Percentiles rank a stretch among this genome's conserved stretches.
These are phyloP conservation scores for Morpho deidamia DNA, from an alignment of 2,888 invertebrate species.

Conservation along the genomic window DNA sequence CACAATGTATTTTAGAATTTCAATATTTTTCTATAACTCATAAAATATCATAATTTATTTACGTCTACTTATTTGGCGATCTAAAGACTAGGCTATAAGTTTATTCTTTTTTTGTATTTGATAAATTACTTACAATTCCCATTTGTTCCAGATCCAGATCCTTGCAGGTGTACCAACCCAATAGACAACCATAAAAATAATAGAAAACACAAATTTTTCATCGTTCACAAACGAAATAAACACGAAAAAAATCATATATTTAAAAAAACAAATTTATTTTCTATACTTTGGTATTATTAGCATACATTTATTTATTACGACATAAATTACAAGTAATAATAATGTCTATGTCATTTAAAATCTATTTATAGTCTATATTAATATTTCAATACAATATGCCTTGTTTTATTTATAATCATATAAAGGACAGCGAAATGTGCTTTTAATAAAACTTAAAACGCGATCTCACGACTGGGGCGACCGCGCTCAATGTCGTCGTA, in stretches of 20 bases:
- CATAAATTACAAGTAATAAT: not conserved
- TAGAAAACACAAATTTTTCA: conserved; percentile 38
- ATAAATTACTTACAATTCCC: conserved; percentile 52
- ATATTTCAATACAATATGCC: not conserved
- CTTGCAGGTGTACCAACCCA: conserved; percentile 42
- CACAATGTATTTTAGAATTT: no score
- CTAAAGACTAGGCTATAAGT: not conserved
- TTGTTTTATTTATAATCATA: not conserved
- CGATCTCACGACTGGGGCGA: conserved; percentile 3
- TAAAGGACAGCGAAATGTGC: no score
- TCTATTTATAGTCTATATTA: not conserved
- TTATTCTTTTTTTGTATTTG: not conserved
- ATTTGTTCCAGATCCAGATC: conserved; percentile 49
- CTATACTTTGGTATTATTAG: not conserved
- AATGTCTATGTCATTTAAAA: not conserved
- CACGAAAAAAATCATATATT: not conserved
- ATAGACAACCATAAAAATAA: conserved; percentile 40
- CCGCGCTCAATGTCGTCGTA: conserved; percentile 19
- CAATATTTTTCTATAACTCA: not conserved
- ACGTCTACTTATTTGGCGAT: not conserved
- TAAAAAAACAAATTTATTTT: not conserved
- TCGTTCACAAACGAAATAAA: conserved; percentile 28
- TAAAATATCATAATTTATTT: not conserved
- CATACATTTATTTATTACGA: not conserved
- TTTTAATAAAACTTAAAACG: not conserved